These are phyloP conservation scores for Drosophila pruinosa DNA, from an alignment of 1,140 invertebrate genomes.

Conservation along the genomic window DNA sequence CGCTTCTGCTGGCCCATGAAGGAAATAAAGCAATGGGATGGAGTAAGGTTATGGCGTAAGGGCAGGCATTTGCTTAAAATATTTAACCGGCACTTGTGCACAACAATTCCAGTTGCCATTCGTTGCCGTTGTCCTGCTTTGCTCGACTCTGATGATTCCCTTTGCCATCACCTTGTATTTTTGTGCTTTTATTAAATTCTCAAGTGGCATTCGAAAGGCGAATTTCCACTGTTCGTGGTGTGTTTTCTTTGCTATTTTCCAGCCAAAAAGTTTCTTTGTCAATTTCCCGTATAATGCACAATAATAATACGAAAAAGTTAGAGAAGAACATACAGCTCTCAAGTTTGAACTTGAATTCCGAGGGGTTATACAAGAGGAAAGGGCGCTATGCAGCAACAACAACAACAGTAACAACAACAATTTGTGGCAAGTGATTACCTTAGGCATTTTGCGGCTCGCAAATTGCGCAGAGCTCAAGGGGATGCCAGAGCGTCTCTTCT, in stretches of 20 bases:
- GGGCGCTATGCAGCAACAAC: not conserved
- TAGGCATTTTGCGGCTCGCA: conserved; percentile 76
- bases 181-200: conserved; percentile 74
- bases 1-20: conserved; percentile 2
- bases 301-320: conserved; percentile 64
- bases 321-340: conserved; percentile 25
- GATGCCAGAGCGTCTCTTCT: conserved; percentile 42
- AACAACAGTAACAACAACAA: conserved; percentile 62
- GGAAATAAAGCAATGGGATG: not conserved
- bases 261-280: conserved; percentile 73
- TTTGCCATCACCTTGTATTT: conserved; percentile 11
- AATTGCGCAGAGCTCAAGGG: conserved; percentile 70
- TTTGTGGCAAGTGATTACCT: conserved; percentile 78
- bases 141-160: not conserved
- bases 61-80: conserved; percentile 69
- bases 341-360: conserved; percentile 41
- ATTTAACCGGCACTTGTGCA: conserved; percentile 78
- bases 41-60: not conserved
- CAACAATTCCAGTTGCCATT: conserved; percentile 66
- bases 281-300: conserved; percentile 78
- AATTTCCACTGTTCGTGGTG: conserved; percentile 47
- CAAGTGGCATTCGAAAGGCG: conserved; percentile 71
- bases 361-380: not conserved
- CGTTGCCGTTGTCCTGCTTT: conserved; percentile 10
- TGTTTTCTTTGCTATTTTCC: conserved; percentile 64